Evolutionary conservation across 1,140 invertebrate species (phyloP), one percentile per base, ranked within the genome.

Genomic region (Anastatus disparis): DNA sequence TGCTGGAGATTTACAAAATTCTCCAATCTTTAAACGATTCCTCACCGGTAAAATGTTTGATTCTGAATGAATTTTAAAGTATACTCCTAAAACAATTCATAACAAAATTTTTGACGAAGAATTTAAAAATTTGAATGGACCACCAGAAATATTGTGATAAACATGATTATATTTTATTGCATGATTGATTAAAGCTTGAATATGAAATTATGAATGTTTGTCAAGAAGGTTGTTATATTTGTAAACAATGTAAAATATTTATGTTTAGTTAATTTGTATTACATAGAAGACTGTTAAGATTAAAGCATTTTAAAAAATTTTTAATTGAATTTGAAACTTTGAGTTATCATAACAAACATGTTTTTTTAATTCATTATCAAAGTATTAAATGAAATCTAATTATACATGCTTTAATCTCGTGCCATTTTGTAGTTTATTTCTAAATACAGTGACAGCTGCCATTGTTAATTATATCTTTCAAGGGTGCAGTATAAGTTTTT

Each of bases 11-110:
- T 70, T 82, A 24, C 38, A 72, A 44, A 75, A 74, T 55, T 76
- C 80, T 44, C 58, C 73, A 55, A 77, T 80, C 50, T 76, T 74
- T 55, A 76, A 58, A 59, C 44, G 15, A 72, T 77, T 72, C 20
- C 44, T 72, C 29, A 42, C 44, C 38, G 73, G 75, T n/a, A 70
- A 61, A 62, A 72, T 77, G 59, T 75, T 75, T 56, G 52, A 67
- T 64, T 53, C 52, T n/a, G 44, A 66, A 24, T 66, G n/a, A 65
- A 35, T 26, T n/a, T 22, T 7, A 52, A 48, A 29, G 40, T 24
- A 56, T 31, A n/a, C n/a, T 55, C 3, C 13, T n/a, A 24, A 38
- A 31, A 46, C 26, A 27, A 64, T 2, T 26, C 50, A 42, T 26
- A 13, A 35, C 17, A 24, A 24, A 29, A 35, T 46, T 50, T 69